Base-by-base conservation (phyloP, 1,140 invertebrate species). In the Metaphire vulgaris region DNA sequence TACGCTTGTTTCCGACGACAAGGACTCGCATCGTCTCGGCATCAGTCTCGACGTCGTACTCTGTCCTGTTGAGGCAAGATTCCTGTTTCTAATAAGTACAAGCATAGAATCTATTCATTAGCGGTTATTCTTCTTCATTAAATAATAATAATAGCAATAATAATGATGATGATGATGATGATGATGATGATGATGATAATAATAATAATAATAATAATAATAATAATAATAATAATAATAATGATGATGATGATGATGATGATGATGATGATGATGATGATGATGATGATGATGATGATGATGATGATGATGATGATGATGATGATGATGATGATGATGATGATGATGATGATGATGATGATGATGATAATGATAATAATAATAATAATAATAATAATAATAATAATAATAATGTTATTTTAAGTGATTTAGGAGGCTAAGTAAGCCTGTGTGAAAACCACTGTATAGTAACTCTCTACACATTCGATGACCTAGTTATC, bases 1-100 rank as follows among this genome's bases (percentile, higher is more conserved):
- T 72, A 87, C 95, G 26, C 88, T 97, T 6, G 92, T 91, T 33
- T 91, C 41, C 41, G 41, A 56, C 6, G 41, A 56, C 41, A 56
- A 21, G 41, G 41, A 56, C 6, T 56, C 41, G 6, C 41, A 21
- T 56, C 41, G 21, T 6, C 6, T 21, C 6, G 21, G 21, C 41
- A 21, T 56, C 41, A 56, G 21, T 21, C 41, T 56, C 41, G 41
- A 56, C 41, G 41, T 56, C 41, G 6, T 56, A 6, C 41, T 56
- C 41, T 6, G n/a, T n/a, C n/a, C n/a, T n/a, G n/a, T n/a, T n/a
- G n/a, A n/a, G n/a, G n/a, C n/a, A n/a, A n/a, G n/a, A n/a, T n/a
- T n/a, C n/a, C n/a, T n/a, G n/a, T n/a, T n/a, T n/a, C n/a, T n/a
- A n/a, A n/a, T n/a, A n/a, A n/a, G n/a, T n/a, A n/a, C n/a, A n/a